Percentiles rank a stretch among this genome's conserved stretches.
phyloP scores from a whole-genome alignment of 2,888 invertebrate genomes.

The Thera britannica region DNA sequence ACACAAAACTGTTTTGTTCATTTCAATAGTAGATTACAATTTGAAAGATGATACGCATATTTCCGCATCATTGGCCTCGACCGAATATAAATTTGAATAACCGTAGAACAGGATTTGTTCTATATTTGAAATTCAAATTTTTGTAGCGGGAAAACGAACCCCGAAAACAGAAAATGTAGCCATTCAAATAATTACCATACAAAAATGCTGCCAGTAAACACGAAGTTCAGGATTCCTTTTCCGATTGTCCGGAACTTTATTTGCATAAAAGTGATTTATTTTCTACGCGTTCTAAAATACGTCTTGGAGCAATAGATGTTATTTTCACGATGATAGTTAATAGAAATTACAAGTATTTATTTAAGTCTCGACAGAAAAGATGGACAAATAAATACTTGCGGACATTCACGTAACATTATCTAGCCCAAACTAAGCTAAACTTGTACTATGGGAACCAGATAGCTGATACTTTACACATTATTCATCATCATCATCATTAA shows the following conservation, averaged over 20 bases:
- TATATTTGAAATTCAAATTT: constrained; percentile 76
- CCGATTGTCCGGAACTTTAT: constrained; percentile 50
- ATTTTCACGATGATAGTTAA: background rate
- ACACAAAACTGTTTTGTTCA: constrained; percentile 61
- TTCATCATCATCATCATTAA: too few species aligned
- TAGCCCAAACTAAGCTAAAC: too few species aligned
- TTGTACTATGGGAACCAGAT: too few species aligned
- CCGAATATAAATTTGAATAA: constrained; percentile 75
- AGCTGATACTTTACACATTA: too few species aligned
- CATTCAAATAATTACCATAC: constrained; percentile 76
- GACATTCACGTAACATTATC: too few species aligned
- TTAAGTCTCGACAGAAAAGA: too few species aligned
- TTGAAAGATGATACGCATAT: constrained; percentile 74
- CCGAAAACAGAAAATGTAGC: constrained; percentile 68
- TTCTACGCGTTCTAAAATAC: constrained; percentile 22
- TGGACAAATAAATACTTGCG: too few species aligned
- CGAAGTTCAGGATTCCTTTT: constrained; percentile 53
- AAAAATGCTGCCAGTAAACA: constrained; percentile 67
- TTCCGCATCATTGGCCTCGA: constrained; percentile 71
- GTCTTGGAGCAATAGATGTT: background rate
- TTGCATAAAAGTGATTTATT: constrained; percentile 50
- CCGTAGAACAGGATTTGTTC: constrained; percentile 70
- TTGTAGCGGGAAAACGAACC: constrained; percentile 68
- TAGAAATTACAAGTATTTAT: too few species aligned
- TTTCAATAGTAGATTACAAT: constrained; percentile 58